Evolutionary conservation across 2,797 vertebrate species (phyloP), one percentile per base, ranked within the genome.

Genomic region (Etheostoma perlongum): DNA sequence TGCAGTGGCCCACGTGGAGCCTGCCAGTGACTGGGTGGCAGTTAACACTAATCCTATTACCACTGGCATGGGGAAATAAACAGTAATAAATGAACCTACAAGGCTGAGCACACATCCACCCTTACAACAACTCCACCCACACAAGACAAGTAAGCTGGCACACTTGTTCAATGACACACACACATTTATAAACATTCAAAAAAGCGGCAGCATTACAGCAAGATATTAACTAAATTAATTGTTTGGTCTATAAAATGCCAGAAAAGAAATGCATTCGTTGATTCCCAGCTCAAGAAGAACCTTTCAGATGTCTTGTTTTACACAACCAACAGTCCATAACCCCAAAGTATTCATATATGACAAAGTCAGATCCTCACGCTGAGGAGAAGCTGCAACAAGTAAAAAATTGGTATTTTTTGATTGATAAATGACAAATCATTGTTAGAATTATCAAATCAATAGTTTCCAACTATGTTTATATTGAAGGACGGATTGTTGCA

Each of bases 11-110:
- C 84, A 82, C 82, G 89, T 88, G 85, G 87, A 90, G 82, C 71
- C 76, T 87, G 86, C 88, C 90, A 91, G 91, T 68, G 89, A 91
- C 90, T 91, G 93, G 93, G 94, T 94, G 93, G 93, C 91, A 92
- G 91, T 90, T 87, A 90, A 88, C 90, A 91, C 91, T 93, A 93
- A 94, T 94, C 92, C 92, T 84, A 94, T 92, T 92, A 92, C 86
- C 82, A 82, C 87, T 91, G 93, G 93, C 93, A 93, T 88, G 86
- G 88, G 81, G 86, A 94, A 91, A 94, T 94, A 94, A 93, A 95
- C 93, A 92, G 89, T 85, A 87, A 93, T 90, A 93, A 91, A 93
- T 92, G 78, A 93, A 86, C 59, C 79, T 77, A 73, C 83, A 83
- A 68, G 62, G 72, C 77, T 73, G 76, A 88, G 77, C 80, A 53